Base-by-base conservation (phyloP, 2,888 invertebrate genomes). In the Anthophora plumipes region DNA sequence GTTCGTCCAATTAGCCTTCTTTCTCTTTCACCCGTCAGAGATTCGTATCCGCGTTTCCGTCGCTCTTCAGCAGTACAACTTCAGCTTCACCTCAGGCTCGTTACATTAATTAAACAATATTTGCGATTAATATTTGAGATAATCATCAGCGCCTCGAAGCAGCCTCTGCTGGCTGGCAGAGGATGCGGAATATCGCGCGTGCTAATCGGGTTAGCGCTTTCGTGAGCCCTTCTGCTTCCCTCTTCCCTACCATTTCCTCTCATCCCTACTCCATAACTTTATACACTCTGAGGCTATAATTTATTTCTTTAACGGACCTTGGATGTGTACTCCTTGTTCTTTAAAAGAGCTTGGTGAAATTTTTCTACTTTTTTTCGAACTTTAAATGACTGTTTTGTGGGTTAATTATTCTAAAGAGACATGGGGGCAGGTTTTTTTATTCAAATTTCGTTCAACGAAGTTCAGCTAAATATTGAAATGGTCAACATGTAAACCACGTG, bases 51-150 rank as follows among this genome's bases (percentile, higher is more conserved):
- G 31, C 80, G 39, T 67, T 77, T 60, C 74, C 80, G 76, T 69
- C 77, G 68, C 68, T 75, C 71, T 76, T 66, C 73, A 70, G 64
- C 82, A 69, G 68, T 66, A 66, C 81, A 71, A 74, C 76, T 83
- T 72, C 69, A 75, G 80, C 76, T 72, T 60, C 75, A 71, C 83
- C 73, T 85, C 84, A 84, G 83, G 83, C 87, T 85, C 88, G 90
- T 91, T 90, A 90, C 88, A 90, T 91, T 91, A 92, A 92, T 92
- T 91, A 91, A 92, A 91, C 91, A 91, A 92, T 92, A 92, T 92
- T 92, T 91, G 91, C 89, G 87, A 91, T 92, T 92, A 92, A 92
- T 92, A 92, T 92, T 92, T 92, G 90, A 91, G 89, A 89, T 91
- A 90, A 92, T 92, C 91, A 91, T 90, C 91, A 89, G 90, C 91